These are phyloP conservation scores for Notarius lentiginosus DNA, from an alignment of 2,113 vertebrate genomes.

Conservation along the genomic window DNA sequence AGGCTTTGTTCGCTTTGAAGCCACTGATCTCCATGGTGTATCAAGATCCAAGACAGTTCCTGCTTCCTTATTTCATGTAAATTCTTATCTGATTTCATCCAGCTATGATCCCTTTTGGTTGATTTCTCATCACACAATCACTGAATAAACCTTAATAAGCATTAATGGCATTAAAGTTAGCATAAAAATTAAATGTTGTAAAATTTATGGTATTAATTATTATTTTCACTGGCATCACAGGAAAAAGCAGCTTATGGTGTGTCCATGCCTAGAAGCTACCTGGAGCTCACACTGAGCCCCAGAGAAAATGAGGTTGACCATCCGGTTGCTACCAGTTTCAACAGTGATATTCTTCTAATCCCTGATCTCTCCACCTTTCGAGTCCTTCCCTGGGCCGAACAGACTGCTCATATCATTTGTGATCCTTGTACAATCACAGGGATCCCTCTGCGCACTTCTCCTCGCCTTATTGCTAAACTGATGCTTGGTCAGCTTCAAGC, in stretches of 20 bases:
- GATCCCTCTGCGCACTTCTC: conserved; percentile 81
- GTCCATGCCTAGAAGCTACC: conserved; percentile 87
- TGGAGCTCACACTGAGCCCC: conserved; percentile 84
- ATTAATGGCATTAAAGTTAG: not conserved
- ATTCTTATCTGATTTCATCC: conserved; percentile 1
- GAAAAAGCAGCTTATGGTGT: conserved; percentile 87
- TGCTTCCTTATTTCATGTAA: conserved; percentile 89
- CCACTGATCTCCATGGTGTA: conserved; percentile 88
- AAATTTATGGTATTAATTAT: not conserved
- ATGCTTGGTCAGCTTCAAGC: conserved; percentile 81
- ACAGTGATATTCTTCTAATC: conserved; percentile 86
- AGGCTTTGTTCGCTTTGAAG: conserved; percentile 89
- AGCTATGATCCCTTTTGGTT: not conserved
- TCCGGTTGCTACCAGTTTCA: conserved; percentile 79
- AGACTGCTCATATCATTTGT: conserved; percentile 88
- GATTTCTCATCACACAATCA: not conserved
- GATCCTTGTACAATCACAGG: conserved; percentile 85
- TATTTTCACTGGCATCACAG: conserved; percentile 64
- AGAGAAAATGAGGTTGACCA: conserved; percentile 84
- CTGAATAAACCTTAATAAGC: not conserved
- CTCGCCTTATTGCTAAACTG: conserved; percentile 84
- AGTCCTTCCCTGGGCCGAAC: conserved; percentile 84
- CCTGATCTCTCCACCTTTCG: conserved; percentile 86
- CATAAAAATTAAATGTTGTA: not conserved
- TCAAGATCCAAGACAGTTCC: conserved; percentile 90